Evolutionary conservation across 2,797 vertebrate species (phyloP), one percentile per base, ranked within the genome.

Genomic region (Paedocypris micromegethes): DNA sequence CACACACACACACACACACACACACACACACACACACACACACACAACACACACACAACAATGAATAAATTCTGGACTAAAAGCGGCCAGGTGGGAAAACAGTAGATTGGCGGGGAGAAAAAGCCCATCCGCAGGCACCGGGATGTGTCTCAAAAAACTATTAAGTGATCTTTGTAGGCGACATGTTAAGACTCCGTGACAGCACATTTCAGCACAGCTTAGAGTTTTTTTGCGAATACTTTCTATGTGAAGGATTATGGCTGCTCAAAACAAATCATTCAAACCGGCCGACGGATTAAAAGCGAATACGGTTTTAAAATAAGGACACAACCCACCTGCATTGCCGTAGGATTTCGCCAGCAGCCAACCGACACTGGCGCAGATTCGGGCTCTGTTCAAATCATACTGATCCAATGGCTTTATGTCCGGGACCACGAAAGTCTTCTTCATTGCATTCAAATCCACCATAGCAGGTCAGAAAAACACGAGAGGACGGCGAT

Each of bases 351-450:
- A 91, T 86, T 91, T 92, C 63, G 89, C 89, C 83, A 96, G 76
- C 45, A 95, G 86, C 94, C 94, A 96, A 46, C 92, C 91, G 81
- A 96, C 84, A 86, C 92, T 93, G 82, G 92, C 91, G 81, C 93
- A 93, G 80, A 93, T 93, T 87, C 91, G 93, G 72, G 93, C 93
- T 83, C 90, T 88, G 58, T 86, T 85, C 70, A 85, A 87, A 76
- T 96, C 94, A 79, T 94, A 96, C 82, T 93, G 87, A 84, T 96
- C 94, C 90, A 92, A 80, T 49, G 93, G 90, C 83, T 92, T 94
- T 78, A 95, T 88, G 85, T 95, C 94, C 78, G 94, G 92, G 75
- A 94, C 90, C 79, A 92, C 88, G 80, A 92, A 93, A 80, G 91
- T 93, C 88, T 90, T 93, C 86, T 86, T 92, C 87, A 85, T 88